phyloP scores from a whole-genome alignment of 2,797 vertebrate genomes.

The Pipistrellus nathusii region DNA sequence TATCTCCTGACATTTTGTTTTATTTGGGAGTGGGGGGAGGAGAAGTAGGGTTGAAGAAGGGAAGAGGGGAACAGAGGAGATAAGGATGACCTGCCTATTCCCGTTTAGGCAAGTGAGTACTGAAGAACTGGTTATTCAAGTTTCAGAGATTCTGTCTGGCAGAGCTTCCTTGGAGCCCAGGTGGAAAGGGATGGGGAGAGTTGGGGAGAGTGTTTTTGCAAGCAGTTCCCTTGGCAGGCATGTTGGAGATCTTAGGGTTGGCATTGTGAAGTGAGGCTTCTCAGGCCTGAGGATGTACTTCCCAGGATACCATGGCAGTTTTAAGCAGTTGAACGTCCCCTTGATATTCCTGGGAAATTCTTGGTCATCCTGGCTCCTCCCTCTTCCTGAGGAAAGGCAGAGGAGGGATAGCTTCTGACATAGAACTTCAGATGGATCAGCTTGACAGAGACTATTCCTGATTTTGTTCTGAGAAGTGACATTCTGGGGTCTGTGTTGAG shows the following conservation, averaged over 20 bases:
- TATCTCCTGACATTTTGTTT: background rate
- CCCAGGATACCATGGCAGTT: background rate
- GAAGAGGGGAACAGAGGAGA: background rate
- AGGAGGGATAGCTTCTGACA: background rate
- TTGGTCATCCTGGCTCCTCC: background rate
- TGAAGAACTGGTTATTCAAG: background rate
- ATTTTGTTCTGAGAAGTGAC: background rate
- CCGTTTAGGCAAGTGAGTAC: background rate
- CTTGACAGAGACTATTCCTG: too few relatives aligned
- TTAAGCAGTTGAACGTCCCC: background rate
- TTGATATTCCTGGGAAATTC: background rate
- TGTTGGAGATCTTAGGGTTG: background rate
- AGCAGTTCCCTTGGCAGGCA: background rate
- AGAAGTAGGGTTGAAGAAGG: background rate
- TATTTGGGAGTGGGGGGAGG: background rate
- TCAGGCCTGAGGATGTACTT: background rate
- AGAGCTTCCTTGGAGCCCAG: background rate
- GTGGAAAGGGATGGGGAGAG: background rate
- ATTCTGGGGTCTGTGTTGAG: background rate
- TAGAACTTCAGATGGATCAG: background rate
- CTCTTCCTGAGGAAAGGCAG: background rate
- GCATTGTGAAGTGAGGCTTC: background rate
- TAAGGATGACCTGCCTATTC: background rate
- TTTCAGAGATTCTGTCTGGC: background rate
- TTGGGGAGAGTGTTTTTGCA: background rate